These are phyloP conservation scores for Lepisosteus oculatus DNA, from an alignment of 2,113 vertebrate species.

Conservation along the genomic window DNA sequence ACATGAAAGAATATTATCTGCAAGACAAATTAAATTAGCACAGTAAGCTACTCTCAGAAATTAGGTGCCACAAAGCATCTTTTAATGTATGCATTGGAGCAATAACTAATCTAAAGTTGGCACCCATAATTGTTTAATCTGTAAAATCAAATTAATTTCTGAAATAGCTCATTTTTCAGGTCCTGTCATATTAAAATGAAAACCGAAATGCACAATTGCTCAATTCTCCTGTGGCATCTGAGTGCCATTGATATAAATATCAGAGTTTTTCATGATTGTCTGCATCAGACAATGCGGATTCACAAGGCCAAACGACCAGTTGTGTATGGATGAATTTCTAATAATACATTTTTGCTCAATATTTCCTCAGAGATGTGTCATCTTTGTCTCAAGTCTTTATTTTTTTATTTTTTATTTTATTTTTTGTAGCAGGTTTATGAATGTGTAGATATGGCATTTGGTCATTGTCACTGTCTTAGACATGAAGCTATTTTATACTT, in stretches of 20 bases:
- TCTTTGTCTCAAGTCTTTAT: too few relatives aligned
- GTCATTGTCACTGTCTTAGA: too few relatives aligned
- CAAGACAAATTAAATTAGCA: slow-evolving; percentile 69
- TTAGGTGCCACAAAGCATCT: slow-evolving; percentile 63
- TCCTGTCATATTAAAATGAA: too few relatives aligned
- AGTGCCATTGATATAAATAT: slow-evolving; percentile 13
- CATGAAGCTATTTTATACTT: slow-evolving; percentile 13
- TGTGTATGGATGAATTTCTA: too few relatives aligned
- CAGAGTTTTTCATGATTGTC: slow-evolving; percentile 29
- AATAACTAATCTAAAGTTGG: slow-evolving; percentile 68
- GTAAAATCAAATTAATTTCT: slow-evolving; percentile 2
- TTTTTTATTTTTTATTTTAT: background rate
- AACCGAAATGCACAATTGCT: too few relatives aligned
- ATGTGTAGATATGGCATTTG: too few relatives aligned
- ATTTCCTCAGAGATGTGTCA: too few relatives aligned
- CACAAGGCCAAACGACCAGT: too few relatives aligned
- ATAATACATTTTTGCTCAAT: too few relatives aligned
- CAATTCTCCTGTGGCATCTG: too few relatives aligned
- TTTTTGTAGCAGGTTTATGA: too few relatives aligned
- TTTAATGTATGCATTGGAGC: slow-evolving; percentile 54
- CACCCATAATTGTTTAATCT: slow-evolving; percentile 37
- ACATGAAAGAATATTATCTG: slow-evolving; percentile 67
- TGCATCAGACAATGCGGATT: background rate
- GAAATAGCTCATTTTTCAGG: slow-evolving; percentile 43
- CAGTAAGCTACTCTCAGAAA: slow-evolving; percentile 57